Base-by-base conservation (phyloP, 1,140 invertebrate species). In the Drosophila simulans region DNA sequence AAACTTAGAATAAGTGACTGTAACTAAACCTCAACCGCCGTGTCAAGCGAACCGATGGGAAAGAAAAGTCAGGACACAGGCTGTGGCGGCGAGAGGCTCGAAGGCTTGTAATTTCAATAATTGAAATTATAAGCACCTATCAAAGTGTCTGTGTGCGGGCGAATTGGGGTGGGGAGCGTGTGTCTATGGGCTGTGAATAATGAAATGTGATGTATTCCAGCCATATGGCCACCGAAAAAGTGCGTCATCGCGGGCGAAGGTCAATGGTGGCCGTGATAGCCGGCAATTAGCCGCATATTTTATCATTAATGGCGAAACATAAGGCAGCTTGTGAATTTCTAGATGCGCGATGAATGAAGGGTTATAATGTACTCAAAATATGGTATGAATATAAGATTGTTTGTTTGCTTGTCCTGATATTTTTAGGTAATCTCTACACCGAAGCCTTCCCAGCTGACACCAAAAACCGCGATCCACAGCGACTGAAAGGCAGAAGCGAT, bases 391-490 rank as follows among this genome's bases (percentile, higher is more conserved):
- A 31, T 8, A 31, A 31, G 8, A 31, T 10, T 31, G 31, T 22
- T 22, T 8, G 31, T 8, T 31, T 31, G 31, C 2, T 31, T 31
- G 31, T 7, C 7, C 2, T 8, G 3, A 31, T 31, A 3, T 31
- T 8, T 10, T 8, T 31, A 8, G 27, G 7, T 2, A 31, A 31
- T 31, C 27, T 31, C 27, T 31, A 20, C 11, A 53, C 34, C 34
- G 12, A 37, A 22, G 20, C 34, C 10, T 20, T 53, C 17, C 51
- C 22, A 31, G 22, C 49, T 12, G 40, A 57, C 13, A 56, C 56
- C 69, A 59, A 55, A 71, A 56, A 65, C 70, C 55, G 60, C 60
- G 35, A 55, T 76, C 65, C 86, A 90, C 86, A 85, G 79, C 65
- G 51, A 84, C 78, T 86, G 54, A 15, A 73, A 77, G 35, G 35